Conservation (phyloP, 2,888 invertebrate species). For the Zonitis immaculata region DNA sequence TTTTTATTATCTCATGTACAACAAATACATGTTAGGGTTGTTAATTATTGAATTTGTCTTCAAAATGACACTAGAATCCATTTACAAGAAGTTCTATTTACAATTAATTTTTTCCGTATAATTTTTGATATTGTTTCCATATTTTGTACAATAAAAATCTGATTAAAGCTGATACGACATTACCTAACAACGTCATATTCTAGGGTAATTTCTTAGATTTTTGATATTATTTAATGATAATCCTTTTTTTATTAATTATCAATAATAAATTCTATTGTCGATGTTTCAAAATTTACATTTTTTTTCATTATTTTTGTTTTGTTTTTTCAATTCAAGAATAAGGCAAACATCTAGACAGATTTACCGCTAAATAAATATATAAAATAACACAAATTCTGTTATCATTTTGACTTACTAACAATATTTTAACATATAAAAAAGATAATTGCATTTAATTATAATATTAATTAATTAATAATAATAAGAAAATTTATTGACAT, state of each 20-base stretch:
- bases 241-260: conserved; percentile 1
- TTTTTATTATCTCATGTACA: conserved; percentile 45
- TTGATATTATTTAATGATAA: conserved; percentile 23
- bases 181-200: conserved; percentile 12
- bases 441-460: conserved; percentile 10
- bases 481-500: conserved; percentile 8
- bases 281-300: conserved; percentile 18
- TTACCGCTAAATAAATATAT: conserved; percentile 16
- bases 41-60: background rate
- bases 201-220: conserved; percentile 6
- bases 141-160: conserved; percentile 44
- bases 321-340: conserved; percentile 12
- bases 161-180: conserved; percentile 42
- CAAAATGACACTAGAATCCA: conserved; percentile 35
- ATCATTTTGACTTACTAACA: background rate
- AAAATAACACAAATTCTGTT: conserved; percentile 17
- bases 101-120: conserved; percentile 31
- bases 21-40: conserved; percentile 41
- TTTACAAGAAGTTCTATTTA: conserved; percentile 41
- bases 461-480: background rate
- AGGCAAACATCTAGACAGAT: conserved; percentile 21
- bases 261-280: conserved; percentile 31
- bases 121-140: conserved; percentile 31
- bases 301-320: too few species aligned
- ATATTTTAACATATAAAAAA: conserved; percentile 17